These are phyloP conservation scores for Perodicticus potto DNA, from an alignment of 2,797 vertebrate species.

Conservation along the genomic window DNA sequence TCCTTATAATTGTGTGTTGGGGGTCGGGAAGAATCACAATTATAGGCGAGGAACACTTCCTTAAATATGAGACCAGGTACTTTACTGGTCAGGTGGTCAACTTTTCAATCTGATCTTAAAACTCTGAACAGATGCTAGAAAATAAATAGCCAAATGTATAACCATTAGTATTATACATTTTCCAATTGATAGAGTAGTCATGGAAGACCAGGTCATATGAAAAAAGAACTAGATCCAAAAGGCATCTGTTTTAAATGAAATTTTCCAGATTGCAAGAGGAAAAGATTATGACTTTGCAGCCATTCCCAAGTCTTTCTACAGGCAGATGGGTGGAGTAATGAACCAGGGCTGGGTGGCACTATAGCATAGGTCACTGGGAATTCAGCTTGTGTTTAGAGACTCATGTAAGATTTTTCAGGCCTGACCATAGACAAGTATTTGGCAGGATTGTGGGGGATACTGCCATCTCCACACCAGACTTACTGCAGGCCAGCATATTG, in stretches of 20 bases:
- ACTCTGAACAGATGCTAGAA: background rate
- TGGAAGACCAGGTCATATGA: background rate
- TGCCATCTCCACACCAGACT: background rate
- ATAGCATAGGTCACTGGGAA: background rate
- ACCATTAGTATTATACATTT: background rate
- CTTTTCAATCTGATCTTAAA: background rate
- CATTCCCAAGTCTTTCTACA: background rate
- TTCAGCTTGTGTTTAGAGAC: background rate
- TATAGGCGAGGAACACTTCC: background rate
- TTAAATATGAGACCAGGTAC: background rate
- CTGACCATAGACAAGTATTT: background rate
- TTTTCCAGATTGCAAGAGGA: background rate
- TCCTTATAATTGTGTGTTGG: background rate
- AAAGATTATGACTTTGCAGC: background rate
- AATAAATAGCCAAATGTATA: no score
- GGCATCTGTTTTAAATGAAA: background rate
- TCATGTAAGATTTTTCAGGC: no score
- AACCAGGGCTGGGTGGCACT: background rate
- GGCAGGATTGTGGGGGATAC: background rate
- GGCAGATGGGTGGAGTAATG: background rate
- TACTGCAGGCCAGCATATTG: background rate
- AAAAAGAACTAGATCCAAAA: background rate
- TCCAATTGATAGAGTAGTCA: background rate
- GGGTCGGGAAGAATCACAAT: background rate
- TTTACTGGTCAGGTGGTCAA: background rate